Evolutionary conservation across 2,888 invertebrate species (phyloP).

Genomic region (Empis livida): DNA sequence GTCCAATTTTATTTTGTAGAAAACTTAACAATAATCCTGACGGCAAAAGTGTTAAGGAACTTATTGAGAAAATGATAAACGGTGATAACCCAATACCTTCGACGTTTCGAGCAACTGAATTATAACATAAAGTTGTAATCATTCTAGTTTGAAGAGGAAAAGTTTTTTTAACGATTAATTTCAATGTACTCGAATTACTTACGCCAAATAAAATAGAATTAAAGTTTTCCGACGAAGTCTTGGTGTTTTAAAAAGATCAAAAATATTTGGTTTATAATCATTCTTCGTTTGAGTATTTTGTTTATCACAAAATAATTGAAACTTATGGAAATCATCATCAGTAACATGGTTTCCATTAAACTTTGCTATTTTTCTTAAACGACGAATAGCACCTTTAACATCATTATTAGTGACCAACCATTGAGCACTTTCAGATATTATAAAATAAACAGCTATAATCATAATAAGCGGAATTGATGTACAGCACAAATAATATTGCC

Average conservation of each 20-base stretch:
- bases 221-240: slow-evolving; percentile 36
- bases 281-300: neutral
- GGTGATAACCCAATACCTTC: slow-evolving; percentile 36
- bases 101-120: slow-evolving; percentile 39
- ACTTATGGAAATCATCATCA: slow-evolving; percentile 14
- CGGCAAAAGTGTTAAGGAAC: slow-evolving; percentile 37
- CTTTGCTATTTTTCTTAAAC: slow-evolving; percentile 36
- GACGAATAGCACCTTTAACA: slow-evolving; percentile 34
- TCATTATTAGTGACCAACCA: slow-evolving; percentile 39
- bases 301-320: slow-evolving; percentile 10
- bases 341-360: slow-evolving; percentile 33
- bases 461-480: slow-evolving; percentile 33
- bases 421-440: slow-evolving; percentile 40
- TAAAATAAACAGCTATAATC: slow-evolving; percentile 32
- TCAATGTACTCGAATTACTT: slow-evolving; percentile 17
- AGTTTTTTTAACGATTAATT: neutral
- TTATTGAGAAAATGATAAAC: slow-evolving; percentile 36
- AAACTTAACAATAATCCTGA: slow-evolving; percentile 30
- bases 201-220: slow-evolving; percentile 41
- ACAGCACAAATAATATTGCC: slow-evolving; percentile 35
- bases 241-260: slow-evolving; percentile 36
- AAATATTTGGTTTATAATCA: slow-evolving; percentile 4
- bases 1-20: slow-evolving; percentile 16
- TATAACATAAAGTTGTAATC: slow-evolving; percentile 40
- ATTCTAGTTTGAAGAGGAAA: slow-evolving; percentile 25